Evolutionary conservation across 2,797 vertebrate species (phyloP), one percentile per base, ranked within the genome.

Genomic region (Molossus molossus): DNA sequence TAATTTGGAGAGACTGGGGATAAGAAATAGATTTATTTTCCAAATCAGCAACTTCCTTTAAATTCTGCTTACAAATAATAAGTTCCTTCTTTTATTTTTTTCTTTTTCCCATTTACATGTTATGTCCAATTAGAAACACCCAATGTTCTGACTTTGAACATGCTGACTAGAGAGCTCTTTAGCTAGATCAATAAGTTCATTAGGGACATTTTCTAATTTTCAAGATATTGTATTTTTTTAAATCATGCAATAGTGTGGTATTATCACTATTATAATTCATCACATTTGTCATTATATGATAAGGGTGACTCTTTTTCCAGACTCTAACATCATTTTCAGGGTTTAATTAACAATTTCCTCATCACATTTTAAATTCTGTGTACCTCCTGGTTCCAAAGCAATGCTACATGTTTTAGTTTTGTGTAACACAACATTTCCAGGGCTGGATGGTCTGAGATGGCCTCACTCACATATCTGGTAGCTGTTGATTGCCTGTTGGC

Each of bases 11-110:
- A 55, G 21, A 72, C 9, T 90, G n/a, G 40, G 25, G 5, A n/a
- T 80, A 58, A 87, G 64, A 83, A 90, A 82, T 25, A 91, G 3
- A 21, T 37, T 75, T 84, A 60, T 57, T 87, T 92, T 94, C 18
- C 45, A 94, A 82, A 0, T 65, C 18, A 87, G 13, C 23, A 85
- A 25, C 15, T 94, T 96, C 17, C 10, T 87, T n/a, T 87, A 92
- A 90, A 87, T 92, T 82, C 25, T 92, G 2, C 14, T 80, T 33
- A 1, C 17, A 92, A 76, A 87, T 6, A 62, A 1, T 69, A 40
- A 64, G 17, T 90, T 91, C 9, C 40, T 79, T 40, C 18, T 94
- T 82, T 84, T 13, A 40, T 82, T 84, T 27, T 76, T 62, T 92
- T 33, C 27, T 81, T 85, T 15, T 64, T 40, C 75, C 37, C 50